Evolutionary conservation across 1,140 invertebrate genomes (phyloP).

Genomic region (Drosophila equinoxialis): DNA sequence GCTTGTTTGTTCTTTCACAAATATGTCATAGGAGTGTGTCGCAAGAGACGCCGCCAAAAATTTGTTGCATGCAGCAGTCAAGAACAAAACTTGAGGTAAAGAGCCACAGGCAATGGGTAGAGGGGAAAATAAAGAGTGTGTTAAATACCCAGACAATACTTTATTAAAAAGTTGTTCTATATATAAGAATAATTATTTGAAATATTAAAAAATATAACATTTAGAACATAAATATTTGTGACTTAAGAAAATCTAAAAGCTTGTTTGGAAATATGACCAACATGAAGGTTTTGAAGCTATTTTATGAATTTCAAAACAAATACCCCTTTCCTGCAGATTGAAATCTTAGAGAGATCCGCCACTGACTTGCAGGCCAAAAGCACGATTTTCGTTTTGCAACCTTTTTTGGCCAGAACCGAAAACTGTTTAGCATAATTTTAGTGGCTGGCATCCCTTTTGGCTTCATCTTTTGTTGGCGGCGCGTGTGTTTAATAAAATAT

Average conservation of each 20-base stretch:
- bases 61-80: slow-evolving; percentile 67
- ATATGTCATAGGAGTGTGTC: slow-evolving; percentile 78
- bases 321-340: neutral
- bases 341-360: slow-evolving; percentile 1
- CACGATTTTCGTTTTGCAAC: slow-evolving; percentile 77
- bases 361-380: slow-evolving; percentile 39
- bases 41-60: slow-evolving; percentile 82
- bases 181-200: too few species aligned
- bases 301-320: too few species aligned
- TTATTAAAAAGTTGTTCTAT: too few species aligned
- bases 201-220: too few species aligned
- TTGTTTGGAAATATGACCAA: too few species aligned
- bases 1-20: slow-evolving; percentile 49
- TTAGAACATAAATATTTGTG: too few species aligned
- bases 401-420: slow-evolving; percentile 67
- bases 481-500: slow-evolving; percentile 83
- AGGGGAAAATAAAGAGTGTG: neutral
- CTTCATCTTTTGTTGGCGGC: slow-evolving; percentile 67
- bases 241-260: too few species aligned
- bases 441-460: slow-evolving; percentile 36
- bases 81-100: neutral
- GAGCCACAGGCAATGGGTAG: neutral
- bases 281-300: too few species aligned
- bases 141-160: too few species aligned
- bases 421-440: slow-evolving; percentile 80